Evolutionary conservation across 1,140 invertebrate species (phyloP).

Genomic region (Venturia canescens): DNA sequence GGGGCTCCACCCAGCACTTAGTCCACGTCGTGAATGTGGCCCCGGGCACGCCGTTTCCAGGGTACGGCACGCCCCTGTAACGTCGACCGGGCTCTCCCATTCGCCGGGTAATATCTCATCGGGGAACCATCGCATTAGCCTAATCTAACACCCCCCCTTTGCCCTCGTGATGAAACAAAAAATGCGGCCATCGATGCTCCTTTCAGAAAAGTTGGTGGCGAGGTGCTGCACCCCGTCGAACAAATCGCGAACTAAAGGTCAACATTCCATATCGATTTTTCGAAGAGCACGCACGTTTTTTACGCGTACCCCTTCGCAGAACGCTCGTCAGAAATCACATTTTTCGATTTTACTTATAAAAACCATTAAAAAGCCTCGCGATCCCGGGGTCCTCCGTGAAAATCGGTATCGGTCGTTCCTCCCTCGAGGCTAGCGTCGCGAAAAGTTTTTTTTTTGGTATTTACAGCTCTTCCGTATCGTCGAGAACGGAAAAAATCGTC

Average conservation of each 20-base stretch:
- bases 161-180: slow-evolving; percentile 61
- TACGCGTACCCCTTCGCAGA: background rate
- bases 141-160: slow-evolving; percentile 65
- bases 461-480: background rate
- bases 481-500: background rate
- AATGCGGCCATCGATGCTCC: slow-evolving; percentile 74
- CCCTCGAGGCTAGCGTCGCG: background rate
- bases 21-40: slow-evolving; percentile 74
- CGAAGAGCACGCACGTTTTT: slow-evolving; percentile 44
- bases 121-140: slow-evolving; percentile 73
- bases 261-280: slow-evolving; percentile 70
- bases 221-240: slow-evolving; percentile 73
- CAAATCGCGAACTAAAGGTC: slow-evolving; percentile 63
- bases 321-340: background rate
- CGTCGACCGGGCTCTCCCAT: slow-evolving; percentile 71
- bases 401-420: slow-evolving; percentile 21
- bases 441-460: background rate
- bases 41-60: slow-evolving; percentile 73
- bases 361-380: background rate
- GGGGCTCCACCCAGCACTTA: slow-evolving; percentile 76
- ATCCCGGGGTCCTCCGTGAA: background rate
- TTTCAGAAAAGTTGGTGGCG: slow-evolving; percentile 66
- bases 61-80: slow-evolving; percentile 74
- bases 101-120: slow-evolving; percentile 77
- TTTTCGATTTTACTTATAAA: background rate